Evolutionary conservation across 2,797 vertebrate species (phyloP), one percentile per base, ranked within the genome.

Genomic region (Cossypha caffra): DNA sequence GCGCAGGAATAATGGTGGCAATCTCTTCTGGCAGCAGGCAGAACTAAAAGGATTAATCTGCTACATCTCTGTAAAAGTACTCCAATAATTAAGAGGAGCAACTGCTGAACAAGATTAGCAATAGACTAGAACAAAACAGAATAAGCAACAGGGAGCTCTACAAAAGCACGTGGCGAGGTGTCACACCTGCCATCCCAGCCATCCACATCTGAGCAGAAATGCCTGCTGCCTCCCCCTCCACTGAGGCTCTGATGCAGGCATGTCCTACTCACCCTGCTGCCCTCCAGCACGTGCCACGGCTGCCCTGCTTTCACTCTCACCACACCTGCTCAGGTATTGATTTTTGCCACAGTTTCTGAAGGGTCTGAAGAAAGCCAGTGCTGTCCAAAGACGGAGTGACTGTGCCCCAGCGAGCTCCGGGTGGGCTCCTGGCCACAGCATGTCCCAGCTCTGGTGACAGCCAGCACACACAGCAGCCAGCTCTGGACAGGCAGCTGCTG

Each of bases 21-120:
- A 94, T 88, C 75, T 95, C 81, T 57, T 59, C 75, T 77, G 90
- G 87, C 91, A 95, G 90, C 52, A 86, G 61, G 75, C 90, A 95
- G 85, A 95, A 94, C 91, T 88, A 87, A 95, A 97, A 94, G 89
- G 85, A 95, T 95, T 95, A 86, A 95, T 94, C 93, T 80, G 75
- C 79, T 89, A 68, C 82, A 96, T 93, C 94, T 94, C 75, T 67
- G 78, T 67, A 95, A 63, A 95, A 88, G 77, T 91, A 92, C 75
- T 90, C 86, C 82, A 94, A 9, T 90, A 97, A 96, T 94, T 95
- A 96, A 95, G 91, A 95, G 72, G 37, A 95, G 85, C 89, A 94
- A 96, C 91, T 88, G 85, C 78, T 90, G 91, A 95, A 95, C 85
- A 86, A 95, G 87, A 96, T 95, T 86, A 95, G 91, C 93, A 80